Evolutionary conservation across 2,113 vertebrate species (phyloP).

Genomic region (Chaetura pelagica): DNA sequence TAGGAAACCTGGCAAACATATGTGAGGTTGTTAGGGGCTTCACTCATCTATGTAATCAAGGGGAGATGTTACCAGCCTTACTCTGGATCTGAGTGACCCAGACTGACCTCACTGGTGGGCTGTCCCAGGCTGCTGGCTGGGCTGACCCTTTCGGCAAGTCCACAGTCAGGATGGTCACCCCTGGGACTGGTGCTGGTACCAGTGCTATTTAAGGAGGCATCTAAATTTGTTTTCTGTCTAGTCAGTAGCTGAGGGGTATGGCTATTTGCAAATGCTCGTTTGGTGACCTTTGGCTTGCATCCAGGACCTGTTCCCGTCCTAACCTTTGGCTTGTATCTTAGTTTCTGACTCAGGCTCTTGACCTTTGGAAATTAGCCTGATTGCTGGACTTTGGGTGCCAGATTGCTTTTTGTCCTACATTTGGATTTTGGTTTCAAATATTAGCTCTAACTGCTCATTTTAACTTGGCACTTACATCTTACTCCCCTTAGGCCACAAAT

Average conservation of each 20-base stretch:
- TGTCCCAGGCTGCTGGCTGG: not conserved
- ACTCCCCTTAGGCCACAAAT: not conserved
- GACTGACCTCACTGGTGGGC: not conserved
- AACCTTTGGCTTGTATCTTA: not conserved
- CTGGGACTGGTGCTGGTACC: not conserved
- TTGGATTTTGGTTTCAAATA: not conserved
- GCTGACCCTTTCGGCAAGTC: not conserved
- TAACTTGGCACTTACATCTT: not conserved
- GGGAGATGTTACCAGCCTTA: not conserved
- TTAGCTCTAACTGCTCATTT: not conserved
- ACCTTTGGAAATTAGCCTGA: slow-evolving; percentile 3
- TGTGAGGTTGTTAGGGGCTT: not conserved
- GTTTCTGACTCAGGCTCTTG: not conserved
- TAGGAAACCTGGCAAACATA: not conserved
- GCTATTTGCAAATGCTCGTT: slow-evolving; percentile 7
- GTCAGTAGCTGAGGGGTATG: not conserved
- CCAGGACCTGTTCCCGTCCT: not conserved
- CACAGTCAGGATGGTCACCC: not conserved
- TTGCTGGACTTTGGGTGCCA: not conserved
- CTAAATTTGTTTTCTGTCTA: not conserved
- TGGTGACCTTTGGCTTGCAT: not conserved
- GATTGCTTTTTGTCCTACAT: not conserved
- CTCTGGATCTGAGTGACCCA: not conserved
- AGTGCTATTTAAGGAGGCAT: not conserved
- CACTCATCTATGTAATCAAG: not conserved